Base-by-base conservation (phyloP, 2,113 vertebrate species). In the Clarias gariepinus region DNA sequence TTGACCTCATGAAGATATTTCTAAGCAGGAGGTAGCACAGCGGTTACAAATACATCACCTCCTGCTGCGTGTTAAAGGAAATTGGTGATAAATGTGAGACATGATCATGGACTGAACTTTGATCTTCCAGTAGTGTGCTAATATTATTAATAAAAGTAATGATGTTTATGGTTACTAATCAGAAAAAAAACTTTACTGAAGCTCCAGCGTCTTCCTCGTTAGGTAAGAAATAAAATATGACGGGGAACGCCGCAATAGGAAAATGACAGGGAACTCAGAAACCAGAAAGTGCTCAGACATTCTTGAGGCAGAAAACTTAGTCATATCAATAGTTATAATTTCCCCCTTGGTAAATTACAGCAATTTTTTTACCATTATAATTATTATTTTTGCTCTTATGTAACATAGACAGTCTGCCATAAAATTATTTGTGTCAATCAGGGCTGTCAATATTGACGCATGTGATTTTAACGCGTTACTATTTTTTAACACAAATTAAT, bases 1-100 rank as follows among this genome's bases (percentile, higher is more conserved):
- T 36, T 53, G 52, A 55, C 16, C 5, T 68, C n/a, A 55, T 30
- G 3, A 1, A 69, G 47, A 33, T 64, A 47, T 52, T 28, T 52
- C 66, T 8, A 4, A 60, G 30, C 30, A 60, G 55, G 36, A 36
- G 6, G 19, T 25, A 30, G 13, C 25, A 52, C 13, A 41, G 41
- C 78, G 15, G 76, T 47, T 55, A 30, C 55, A 73, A 21, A 10
- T 47, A 16, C 12, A 21, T 76, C 55, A 61, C 2, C 18, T 47
- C 12, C 55, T 60, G 23, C 61, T 79, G 55, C 3, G 4, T 23
- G 55, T 84, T 69, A 23, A 87, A 87, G 55, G 33, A 84, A 47
- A 87, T 81, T 41, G 16, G 73, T 16, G n/a, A 81, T 58, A 85
- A 82, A 25, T 89, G 55, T 69, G 85, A 86, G 87, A 88, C 88